Evolutionary conservation across 2,888 invertebrate genomes (phyloP).

Genomic region (Eremobia ochroleuca): DNA sequence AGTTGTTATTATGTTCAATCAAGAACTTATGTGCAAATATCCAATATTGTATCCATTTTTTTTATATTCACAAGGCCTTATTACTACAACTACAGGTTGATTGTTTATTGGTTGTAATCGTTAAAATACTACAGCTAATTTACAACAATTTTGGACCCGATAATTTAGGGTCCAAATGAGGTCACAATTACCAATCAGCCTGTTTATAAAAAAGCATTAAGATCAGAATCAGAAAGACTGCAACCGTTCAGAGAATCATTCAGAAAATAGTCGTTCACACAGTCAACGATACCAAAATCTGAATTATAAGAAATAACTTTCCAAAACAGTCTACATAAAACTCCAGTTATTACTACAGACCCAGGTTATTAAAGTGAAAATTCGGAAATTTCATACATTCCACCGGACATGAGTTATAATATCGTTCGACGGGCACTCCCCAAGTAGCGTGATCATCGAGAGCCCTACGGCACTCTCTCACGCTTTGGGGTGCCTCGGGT

Average conservation of each 20-base stretch:
- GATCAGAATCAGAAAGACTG: background rate
- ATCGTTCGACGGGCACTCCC: slow-evolving; percentile 53
- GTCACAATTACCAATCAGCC: background rate
- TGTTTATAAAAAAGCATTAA: slow-evolving; percentile 2
- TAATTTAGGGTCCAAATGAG: background rate
- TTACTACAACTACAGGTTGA: background rate
- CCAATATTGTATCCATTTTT: too few species aligned
- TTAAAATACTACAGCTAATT: background rate
- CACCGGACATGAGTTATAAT: slow-evolving; percentile 52
- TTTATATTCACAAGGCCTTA: background rate
- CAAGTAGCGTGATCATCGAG: slow-evolving; percentile 47
- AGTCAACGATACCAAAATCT: background rate
- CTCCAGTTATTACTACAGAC: slow-evolving; percentile 40
- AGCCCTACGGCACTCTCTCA: slow-evolving; percentile 67
- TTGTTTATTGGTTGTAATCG: background rate
- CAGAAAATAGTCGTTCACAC: background rate
- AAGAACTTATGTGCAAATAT: background rate
- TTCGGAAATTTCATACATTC: slow-evolving; percentile 71
- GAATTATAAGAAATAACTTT: slow-evolving; percentile 37
- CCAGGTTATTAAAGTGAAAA: slow-evolving; percentile 49
- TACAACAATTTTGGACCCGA: background rate
- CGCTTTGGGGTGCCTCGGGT: slow-evolving; percentile 56
- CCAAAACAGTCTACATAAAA: slow-evolving; percentile 41
- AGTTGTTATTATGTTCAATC: background rate
- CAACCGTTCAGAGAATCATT: background rate